A percentile compares a stretch with the other conserved stretches of the same genome.
phyloP scores from a whole-genome alignment of 2,113 vertebrate genomes.

The Pygoscelis adeliae region DNA sequence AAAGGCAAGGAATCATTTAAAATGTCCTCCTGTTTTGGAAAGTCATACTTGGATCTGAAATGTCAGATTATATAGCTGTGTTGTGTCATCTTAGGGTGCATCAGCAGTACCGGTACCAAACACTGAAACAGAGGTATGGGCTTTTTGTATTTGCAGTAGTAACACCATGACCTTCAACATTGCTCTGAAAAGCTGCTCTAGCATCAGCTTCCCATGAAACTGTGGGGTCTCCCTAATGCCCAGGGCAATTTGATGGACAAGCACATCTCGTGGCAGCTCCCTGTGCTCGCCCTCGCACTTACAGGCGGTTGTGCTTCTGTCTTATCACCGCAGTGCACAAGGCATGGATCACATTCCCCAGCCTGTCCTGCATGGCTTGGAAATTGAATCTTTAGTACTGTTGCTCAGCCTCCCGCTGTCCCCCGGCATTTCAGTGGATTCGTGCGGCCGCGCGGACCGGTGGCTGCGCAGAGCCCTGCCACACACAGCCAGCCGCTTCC shows the following conservation, averaged over 20 bases:
- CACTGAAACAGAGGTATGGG: too few species aligned
- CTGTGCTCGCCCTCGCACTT: not conserved
- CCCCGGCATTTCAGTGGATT: not conserved
- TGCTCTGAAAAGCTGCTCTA: not conserved
- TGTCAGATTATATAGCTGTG: not conserved
- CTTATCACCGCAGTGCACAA: not conserved
- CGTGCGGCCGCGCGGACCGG: too few species aligned
- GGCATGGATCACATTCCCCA: not conserved
- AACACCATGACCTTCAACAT: too few species aligned
- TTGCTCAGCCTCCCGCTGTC: not conserved
- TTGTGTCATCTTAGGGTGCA: not conserved
- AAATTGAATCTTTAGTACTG: too few species aligned
- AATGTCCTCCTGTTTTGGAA: not conserved
- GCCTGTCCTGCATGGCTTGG: not conserved
- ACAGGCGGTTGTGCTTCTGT: not conserved
- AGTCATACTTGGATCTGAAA: not conserved
- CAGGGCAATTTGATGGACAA: not conserved
- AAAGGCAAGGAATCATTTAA: not conserved
- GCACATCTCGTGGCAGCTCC: not conserved
- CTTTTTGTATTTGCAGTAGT: not conserved
- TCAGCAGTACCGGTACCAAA: not conserved
- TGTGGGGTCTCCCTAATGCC: not conserved
- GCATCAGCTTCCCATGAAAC: not conserved
- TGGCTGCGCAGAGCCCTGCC: too few species aligned
- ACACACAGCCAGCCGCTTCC: too few species aligned